Base-by-base conservation (phyloP, 2,888 invertebrate genomes). In the Horisme vitalbata region DNA sequence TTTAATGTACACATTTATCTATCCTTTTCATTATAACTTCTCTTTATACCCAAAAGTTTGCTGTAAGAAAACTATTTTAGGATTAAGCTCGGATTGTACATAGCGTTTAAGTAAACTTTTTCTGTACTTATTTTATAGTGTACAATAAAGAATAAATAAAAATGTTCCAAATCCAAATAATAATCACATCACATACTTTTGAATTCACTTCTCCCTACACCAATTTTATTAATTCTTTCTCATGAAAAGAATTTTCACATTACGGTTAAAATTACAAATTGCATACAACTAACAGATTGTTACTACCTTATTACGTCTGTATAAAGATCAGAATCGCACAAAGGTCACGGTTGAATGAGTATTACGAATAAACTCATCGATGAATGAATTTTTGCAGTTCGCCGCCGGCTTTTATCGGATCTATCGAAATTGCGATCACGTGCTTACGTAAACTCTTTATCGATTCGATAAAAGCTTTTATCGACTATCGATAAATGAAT, bases 391-490 rank as follows among this genome's bases (percentile, higher is more conserved):
- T 4, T 4, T 23, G 11, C 11, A 6, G 46, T 32, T 36, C 41
- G 32, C 50, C 49, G 50, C 39, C 48, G 47, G 48, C 48, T 26
- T 46, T 46, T 52, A 55, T 50, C 51, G 55, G 41, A 41, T 46
- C 51, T 55, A 60, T 62, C 61, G 53, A 54, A 35, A 57, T 57
- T 53, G 52, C 57, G 47, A 57, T 59, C 59, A 56, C 51, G 59
- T 61, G n/a, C n/a, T n/a, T n/a, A n/a, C n/a, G n/a, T n/a, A n/a
- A n/a, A n/a, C n/a, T n/a, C n/a, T n/a, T n/a, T n/a, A n/a, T n/a
- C n/a, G n/a, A n/a, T n/a, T n/a, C n/a, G n/a, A n/a, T n/a, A n/a
- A n/a, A 61, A 59, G 56, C 57, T 52, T 59, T 44, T 54, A 54
- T 52, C 54, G 50, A 47, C 50, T 45, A 44, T 51, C 53, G 56